Base-by-base conservation (phyloP, 2,888 invertebrate species). In the Julus scandinavius region DNA sequence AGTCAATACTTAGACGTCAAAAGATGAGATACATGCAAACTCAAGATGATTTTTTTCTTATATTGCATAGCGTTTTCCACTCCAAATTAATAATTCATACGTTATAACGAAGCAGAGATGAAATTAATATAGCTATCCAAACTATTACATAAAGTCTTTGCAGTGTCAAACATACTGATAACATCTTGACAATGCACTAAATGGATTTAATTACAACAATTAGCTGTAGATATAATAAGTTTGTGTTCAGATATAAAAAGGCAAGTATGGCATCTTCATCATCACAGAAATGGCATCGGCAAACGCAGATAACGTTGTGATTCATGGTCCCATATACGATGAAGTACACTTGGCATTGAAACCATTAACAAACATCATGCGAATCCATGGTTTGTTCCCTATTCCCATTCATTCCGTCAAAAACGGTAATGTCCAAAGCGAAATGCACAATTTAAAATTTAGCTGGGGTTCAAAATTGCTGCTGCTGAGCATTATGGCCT, bases 51-150 rank as follows among this genome's bases (percentile, higher is more conserved):
- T 63, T 63, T 63, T 63, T 13, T 38, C 20, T 72, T 72, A 6
- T 80, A 20, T 13, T 72, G 72, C 80, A 13, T 38, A 80, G 38
- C 38, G 80, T 80, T 80, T 80, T 80, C 38, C 38, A 80, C 80
- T 80, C 38, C 80, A 38, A 38, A 80, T 80, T 80, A 80, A 80
- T 80, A 80, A 80, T 80, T 80, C 80, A 80, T 17, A 11, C 20
- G 29, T 29, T 20, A 72, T 20, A 29, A 5, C 11, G 80, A 38
- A 72, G 20, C 72, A 17, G 29, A 63, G 63, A 17, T 80, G 80
- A 80, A 80, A 80, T 80, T 80, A 20, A 20, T 20, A 38, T n/a
- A 63, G 63, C 63, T 63, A 6, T 5, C 58, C 63, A n/a, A 63
- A 63, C 63, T 63, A 63, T 63, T 63, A n/a, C 63, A 72, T 29